These are phyloP conservation scores for Haemorhous mexicanus DNA, from an alignment of 2,113 vertebrate genomes.

Conservation along the genomic window DNA sequence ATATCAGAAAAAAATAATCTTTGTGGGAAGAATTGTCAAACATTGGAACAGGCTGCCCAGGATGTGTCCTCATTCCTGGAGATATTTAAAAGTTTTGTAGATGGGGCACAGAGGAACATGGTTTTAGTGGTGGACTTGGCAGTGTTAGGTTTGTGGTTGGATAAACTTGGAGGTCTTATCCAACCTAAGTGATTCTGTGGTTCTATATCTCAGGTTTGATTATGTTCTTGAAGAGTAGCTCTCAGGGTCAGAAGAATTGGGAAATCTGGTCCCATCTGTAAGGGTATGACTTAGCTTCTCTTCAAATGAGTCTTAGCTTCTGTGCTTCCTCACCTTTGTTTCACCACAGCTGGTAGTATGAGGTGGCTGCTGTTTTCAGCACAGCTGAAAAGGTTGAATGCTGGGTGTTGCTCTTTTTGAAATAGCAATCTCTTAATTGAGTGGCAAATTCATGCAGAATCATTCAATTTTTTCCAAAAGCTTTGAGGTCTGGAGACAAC, in stretches of 20 bases:
- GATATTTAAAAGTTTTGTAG: neutral
- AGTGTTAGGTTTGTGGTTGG: neutral
- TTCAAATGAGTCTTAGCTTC: neutral
- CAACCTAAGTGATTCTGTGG: neutral
- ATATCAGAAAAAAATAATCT: neutral
- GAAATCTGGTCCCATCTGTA: neutral
- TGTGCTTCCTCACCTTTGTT: neutral
- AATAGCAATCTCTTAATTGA: neutral
- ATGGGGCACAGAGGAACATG: neutral
- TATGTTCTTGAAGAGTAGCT: neutral
- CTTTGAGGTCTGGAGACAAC: neutral
- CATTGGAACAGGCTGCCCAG: neutral
- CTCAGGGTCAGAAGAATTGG: neutral
- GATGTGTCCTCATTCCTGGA: neutral
- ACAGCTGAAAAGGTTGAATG: neutral
- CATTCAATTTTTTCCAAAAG: neutral
- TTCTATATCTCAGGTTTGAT: neutral
- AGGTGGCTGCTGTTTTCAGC: neutral
- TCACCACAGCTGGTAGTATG: neutral
- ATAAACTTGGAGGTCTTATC: neutral
- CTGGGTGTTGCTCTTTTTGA: neutral
- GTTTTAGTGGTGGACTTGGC: neutral
- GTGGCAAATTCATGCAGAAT: neutral
- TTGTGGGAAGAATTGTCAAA: neutral
- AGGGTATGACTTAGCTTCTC: neutral